Base-by-base conservation (phyloP, 2,113 vertebrate genomes). In the Gyps fulvus region DNA sequence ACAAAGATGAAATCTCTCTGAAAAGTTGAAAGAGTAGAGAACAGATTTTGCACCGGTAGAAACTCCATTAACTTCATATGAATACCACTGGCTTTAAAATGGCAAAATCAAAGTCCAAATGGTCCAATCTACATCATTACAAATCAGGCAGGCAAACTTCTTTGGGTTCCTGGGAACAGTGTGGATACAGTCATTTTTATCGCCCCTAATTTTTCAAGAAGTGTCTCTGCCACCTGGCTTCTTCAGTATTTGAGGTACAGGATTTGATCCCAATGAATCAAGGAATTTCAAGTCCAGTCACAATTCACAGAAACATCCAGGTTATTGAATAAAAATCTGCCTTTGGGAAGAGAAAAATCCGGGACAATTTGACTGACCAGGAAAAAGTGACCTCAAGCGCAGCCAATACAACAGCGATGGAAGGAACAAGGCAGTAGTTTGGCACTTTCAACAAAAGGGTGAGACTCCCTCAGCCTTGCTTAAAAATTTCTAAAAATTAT, bases 11-110 rank as follows among this genome's bases (percentile, higher is more conserved):
- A 96, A 95, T 93, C 38, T 76, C 69, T 93, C 66, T 78, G 79
- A 81, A 86, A 94, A 97, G 78, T 86, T 93, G 66, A 65, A 96
- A 91, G 78, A 84, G 32, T 40, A 84, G 32, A 66, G 59, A 74
- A 86, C 62, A 85, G 47, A 72, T 73, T 84, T 89, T 89, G 69
- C 49, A 66, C 34, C 65, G 18, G 50, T 52, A 70, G 77, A 83
- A 85, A 80, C 38, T 82, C 57, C 52, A 69, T 78, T 93, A 92
- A 58, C 17, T 88, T 49, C 42, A 38, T 43, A 54, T 59, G 67
- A 95, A 81, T 77, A 43, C 25, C 29, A 43, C 23, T 59, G 10
- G 23, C 22, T 86, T 94, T 90, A 59, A 93, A 94, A 50, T 1
- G 2, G 21, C 25, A 80, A 90, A 93, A 83, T 52, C 36, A 26